phyloP scores from a whole-genome alignment of 1,140 invertebrate species.

The Melitaea cinxia region DNA sequence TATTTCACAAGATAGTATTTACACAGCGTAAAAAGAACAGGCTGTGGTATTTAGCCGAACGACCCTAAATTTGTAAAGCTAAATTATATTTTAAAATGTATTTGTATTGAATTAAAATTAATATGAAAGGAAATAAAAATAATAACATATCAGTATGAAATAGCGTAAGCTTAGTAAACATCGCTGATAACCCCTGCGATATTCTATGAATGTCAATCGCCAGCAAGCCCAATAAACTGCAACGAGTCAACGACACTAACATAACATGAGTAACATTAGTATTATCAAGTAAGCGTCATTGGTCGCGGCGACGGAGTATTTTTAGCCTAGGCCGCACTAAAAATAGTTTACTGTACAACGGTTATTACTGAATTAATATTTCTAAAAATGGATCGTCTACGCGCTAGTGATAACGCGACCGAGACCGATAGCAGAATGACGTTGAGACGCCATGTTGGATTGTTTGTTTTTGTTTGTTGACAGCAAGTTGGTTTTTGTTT shows the following conservation, averaged over 20 bases:
- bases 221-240: slow-evolving; percentile 65
- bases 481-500: slow-evolving; percentile 21
- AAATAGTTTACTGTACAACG: slow-evolving; percentile 73
- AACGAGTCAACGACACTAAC: slow-evolving; percentile 74
- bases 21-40: too few relatives aligned
- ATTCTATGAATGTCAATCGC: slow-evolving; percentile 59
- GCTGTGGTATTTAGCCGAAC: too few relatives aligned
- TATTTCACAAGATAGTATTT: not conserved
- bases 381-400: slow-evolving; percentile 80
- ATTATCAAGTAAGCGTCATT: slow-evolving; percentile 77
- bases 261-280: slow-evolving; percentile 72
- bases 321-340: slow-evolving; percentile 80
- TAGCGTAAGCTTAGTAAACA: slow-evolving; percentile 2
- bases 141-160: not conserved
- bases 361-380: slow-evolving; percentile 82
- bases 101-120: too few relatives aligned
- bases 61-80: not conserved
- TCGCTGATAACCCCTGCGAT: slow-evolving; percentile 59
- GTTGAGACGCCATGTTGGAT: slow-evolving; percentile 60
- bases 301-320: slow-evolving; percentile 68
- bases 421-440: slow-evolving; percentile 73
- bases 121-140: slow-evolving; percentile 8
- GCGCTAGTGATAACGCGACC: slow-evolving; percentile 68
- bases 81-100: not conserved
- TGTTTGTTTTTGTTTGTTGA: slow-evolving; percentile 55